Conservation (phyloP, 2,797 vertebrate genomes). For the Silurus aristotelis region DNA sequence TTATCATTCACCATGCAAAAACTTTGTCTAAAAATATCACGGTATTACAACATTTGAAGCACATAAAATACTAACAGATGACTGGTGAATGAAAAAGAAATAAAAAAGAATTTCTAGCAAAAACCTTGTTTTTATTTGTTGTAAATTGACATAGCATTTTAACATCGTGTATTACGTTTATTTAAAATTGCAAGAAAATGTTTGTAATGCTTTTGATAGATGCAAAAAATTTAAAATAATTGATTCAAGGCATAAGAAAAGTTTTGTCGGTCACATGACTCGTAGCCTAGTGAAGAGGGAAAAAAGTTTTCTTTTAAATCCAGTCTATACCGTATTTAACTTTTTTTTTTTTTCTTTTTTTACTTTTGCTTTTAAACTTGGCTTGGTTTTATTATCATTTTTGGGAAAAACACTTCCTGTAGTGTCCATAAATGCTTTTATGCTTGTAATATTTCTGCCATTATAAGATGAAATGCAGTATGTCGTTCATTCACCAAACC, state of each 20-base stretch:
- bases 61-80: not conserved
- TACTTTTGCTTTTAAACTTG: not conserved
- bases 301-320: not conserved
- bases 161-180: not conserved
- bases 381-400: not conserved
- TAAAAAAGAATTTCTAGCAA: not conserved
- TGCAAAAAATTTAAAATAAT: too few relatives aligned
- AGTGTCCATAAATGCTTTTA: not conserved
- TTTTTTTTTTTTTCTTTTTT: not conserved
- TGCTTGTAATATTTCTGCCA: not conserved
- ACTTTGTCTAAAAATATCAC: not conserved
- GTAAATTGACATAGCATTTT: too few relatives aligned
- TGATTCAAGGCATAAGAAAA: too few relatives aligned
- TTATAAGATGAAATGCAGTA: not conserved
- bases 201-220: not conserved
- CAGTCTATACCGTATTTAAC: not conserved
- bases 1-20: not conserved
- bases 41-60: not conserved
- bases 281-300: too few relatives aligned
- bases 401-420: not conserved
- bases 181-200: not conserved
- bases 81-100: not conserved
- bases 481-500: not conserved
- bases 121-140: too few relatives aligned
- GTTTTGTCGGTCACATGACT: not conserved